Conservation (phyloP, 2,888 invertebrate species). For the Eulithis testata region DNA sequence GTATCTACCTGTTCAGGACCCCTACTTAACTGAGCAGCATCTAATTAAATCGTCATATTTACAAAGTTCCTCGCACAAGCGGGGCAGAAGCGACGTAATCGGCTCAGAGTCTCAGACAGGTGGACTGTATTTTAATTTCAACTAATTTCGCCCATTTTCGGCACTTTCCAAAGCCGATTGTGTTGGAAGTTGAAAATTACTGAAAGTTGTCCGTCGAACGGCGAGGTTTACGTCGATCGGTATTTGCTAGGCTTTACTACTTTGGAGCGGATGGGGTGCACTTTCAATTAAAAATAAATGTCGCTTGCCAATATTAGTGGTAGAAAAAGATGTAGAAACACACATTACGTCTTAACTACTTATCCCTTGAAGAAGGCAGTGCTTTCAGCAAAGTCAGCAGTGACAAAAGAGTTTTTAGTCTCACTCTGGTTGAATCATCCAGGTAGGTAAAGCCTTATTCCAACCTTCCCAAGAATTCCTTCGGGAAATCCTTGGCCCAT, state of each 20-base stretch:
- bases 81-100: conserved; percentile 53
- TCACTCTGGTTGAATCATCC: no score
- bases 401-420: no score
- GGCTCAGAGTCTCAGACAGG: conserved; percentile 81
- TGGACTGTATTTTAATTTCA: conserved; percentile 75
- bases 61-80: conserved; percentile 5
- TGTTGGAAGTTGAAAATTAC: conserved; percentile 33
- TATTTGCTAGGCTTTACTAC: conserved; percentile 30
- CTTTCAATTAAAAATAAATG: background rate
- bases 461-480: background rate
- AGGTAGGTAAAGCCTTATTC: background rate
- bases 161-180: conserved; percentile 74
- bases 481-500: conserved; percentile 4
- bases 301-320: background rate
- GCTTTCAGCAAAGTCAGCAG: no score
- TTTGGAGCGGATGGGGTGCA: conserved; percentile 9
- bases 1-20: background rate
- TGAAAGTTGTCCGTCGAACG: conserved; percentile 28
- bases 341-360: no score
- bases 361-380: no score
- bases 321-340: background rate
- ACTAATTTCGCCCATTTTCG: conserved; percentile 66
- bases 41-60: conserved; percentile 43
- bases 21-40: conserved; percentile 8
- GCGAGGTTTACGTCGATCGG: conserved; percentile 22